Evolutionary conservation across 2,888 invertebrate species (phyloP).

Genomic region (Argyra leucocephala): DNA sequence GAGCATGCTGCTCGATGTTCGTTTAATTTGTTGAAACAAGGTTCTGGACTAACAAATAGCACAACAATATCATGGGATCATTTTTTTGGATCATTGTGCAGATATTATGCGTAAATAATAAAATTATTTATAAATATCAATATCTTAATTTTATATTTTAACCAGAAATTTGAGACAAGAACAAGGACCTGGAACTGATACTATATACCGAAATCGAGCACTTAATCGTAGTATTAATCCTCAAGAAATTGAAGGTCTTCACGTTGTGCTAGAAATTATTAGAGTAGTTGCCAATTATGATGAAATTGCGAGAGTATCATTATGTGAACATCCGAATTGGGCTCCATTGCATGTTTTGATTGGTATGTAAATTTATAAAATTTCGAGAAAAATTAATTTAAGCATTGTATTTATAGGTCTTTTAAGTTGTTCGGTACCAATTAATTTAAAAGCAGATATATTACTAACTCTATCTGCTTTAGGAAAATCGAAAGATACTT

Average conservation of each 20-base stretch:
- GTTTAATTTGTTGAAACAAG: slow-evolving; percentile 65
- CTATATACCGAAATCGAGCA: slow-evolving; percentile 51
- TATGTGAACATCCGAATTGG: slow-evolving; percentile 85
- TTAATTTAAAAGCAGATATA: slow-evolving; percentile 74
- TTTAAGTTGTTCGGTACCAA: slow-evolving; percentile 76
- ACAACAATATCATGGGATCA: slow-evolving; percentile 71
- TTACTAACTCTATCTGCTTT: slow-evolving; percentile 69
- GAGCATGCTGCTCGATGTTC: slow-evolving; percentile 67
- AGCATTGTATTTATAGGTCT: slow-evolving; percentile 48
- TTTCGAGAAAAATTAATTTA: background rate
- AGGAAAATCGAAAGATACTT: slow-evolving; percentile 66
- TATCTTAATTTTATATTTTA: slow-evolving; percentile 5
- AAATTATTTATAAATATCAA: background rate
- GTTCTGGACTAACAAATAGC: slow-evolving; percentile 46
- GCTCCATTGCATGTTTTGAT: slow-evolving; percentile 69
- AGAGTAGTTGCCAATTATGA: slow-evolving; percentile 69
- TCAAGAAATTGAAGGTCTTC: slow-evolving; percentile 75
- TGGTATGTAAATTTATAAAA: slow-evolving; percentile 41
- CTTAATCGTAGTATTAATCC: slow-evolving; percentile 59
- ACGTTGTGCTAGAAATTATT: slow-evolving; percentile 69
- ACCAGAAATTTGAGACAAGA: slow-evolving; percentile 61
- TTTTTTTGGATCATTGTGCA: slow-evolving; percentile 67
- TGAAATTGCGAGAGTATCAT: slow-evolving; percentile 66
- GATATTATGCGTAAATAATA: slow-evolving; percentile 53
- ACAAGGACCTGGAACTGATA: slow-evolving; percentile 54